Evolutionary conservation across 2,797 vertebrate species (phyloP).

Genomic region (Odontamblyopus rebecca): DNA sequence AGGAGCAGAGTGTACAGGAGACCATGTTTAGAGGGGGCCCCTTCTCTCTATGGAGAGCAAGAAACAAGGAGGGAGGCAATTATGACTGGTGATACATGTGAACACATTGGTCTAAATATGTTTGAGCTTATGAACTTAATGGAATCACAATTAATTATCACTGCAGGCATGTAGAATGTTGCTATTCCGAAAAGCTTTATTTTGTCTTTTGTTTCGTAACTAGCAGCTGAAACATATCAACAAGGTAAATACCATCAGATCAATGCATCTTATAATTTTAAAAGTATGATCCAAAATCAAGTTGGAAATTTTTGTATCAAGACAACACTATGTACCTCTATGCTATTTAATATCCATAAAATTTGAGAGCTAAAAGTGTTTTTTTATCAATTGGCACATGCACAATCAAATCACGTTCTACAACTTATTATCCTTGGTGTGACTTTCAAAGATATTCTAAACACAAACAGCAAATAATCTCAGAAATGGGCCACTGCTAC

Average conservation of each 20-base stretch:
- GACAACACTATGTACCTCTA: not conserved
- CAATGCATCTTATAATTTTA: not conserved
- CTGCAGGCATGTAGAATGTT: no score
- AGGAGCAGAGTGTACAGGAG: slow-evolving; percentile 1
- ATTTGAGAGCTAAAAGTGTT: not conserved
- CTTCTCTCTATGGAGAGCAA: slow-evolving; percentile 12
- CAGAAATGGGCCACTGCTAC: not conserved
- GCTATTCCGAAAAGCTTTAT: no score
- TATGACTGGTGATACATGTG: not conserved
- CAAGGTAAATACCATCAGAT: no score
- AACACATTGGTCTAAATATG: not conserved
- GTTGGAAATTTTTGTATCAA: not conserved
- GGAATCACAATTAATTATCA: no score
- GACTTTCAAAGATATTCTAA: not conserved
- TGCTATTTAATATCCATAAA: not conserved
- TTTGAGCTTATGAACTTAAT: not conserved
- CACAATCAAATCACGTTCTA: not conserved
- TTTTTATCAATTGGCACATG: not conserved
- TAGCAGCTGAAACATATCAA: no score
- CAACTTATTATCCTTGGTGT: not conserved
- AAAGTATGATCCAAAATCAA: not conserved
- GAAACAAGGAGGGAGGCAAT: slow-evolving; percentile 10
- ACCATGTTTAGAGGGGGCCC: slow-evolving; percentile 27
- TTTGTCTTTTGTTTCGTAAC: no score
- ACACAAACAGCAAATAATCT: slow-evolving; percentile 3